phyloP scores from a whole-genome alignment of 2,113 vertebrate species.

The Struthio camelus region DNA sequence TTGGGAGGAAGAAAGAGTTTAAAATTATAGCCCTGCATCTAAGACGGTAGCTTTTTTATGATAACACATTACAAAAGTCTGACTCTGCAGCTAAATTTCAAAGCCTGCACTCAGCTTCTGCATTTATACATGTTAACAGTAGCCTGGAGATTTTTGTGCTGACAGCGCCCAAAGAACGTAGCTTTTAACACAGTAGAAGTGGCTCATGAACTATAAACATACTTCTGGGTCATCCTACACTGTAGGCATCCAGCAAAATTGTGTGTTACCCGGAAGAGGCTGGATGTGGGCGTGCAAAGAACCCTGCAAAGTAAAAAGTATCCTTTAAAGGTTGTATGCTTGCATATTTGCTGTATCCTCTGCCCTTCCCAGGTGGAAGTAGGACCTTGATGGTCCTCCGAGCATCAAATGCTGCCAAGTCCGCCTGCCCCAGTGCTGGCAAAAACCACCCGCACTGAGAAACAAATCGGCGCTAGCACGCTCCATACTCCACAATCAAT shows the following conservation, averaged over 20 bases:
- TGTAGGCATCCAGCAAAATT: not conserved
- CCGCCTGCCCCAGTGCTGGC: not conserved
- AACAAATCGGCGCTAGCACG: rapidly evolving
- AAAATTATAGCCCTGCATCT: not conserved
- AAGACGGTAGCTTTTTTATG: not conserved
- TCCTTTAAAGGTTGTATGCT: not conserved
- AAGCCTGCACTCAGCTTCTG: not conserved
- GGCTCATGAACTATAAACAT: not conserved
- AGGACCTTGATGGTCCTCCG: not conserved
- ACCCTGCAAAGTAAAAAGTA: not conserved
- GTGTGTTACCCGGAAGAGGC: too few species aligned
- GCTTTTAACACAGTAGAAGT: not conserved
- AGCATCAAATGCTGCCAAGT: not conserved
- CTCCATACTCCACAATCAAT: rapidly evolving
- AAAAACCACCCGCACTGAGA: not conserved
- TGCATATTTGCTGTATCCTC: rapidly evolving
- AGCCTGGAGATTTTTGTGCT: not conserved
- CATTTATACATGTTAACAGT: not conserved
- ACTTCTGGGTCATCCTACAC: not conserved
- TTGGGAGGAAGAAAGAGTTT: not conserved
- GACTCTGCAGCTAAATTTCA: not conserved
- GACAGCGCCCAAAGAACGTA: not conserved
- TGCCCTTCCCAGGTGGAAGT: not conserved
- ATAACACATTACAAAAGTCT: not conserved
- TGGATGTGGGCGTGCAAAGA: not conserved